Evolutionary conservation across 2,888 invertebrate species (phyloP), one percentile per base, ranked within the genome.

Genomic region (Macaria notata): DNA sequence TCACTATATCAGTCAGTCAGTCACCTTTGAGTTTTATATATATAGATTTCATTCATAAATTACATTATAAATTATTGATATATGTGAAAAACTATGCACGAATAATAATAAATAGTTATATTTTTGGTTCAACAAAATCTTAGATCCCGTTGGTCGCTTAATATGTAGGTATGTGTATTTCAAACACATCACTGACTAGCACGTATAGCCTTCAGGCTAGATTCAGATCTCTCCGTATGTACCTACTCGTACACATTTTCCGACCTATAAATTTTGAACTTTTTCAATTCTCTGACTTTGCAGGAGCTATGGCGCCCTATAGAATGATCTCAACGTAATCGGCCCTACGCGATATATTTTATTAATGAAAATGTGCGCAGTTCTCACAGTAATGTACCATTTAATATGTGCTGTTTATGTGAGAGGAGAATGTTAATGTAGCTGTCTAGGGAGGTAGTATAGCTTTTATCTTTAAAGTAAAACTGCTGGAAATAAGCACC

Each of bases 301-400:
- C 76, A 71, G 61, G 72, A 78, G 77, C 71, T 71, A 76, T 80
- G 80, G 82, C 82, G 82, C 83, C 82, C 73, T 74, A 70, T 65
- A 71, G 73, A 70, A 73, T 69, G 71, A 68, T 73, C 73, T 75
- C 72, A 67, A 73, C 69, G 73, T 77, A 75, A 74, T 70, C 69
- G 71, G 48, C 59, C 63, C 66, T 71, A 84, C 81, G 81, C 75
- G 75, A 68, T 70, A 79, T 83, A 77, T 81, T 79, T 82, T 81
- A 79, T 79, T 78, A 74, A 81, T 79, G 64, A 63, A 62, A 59
- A 56, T 63, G 61, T 65, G 69, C 71, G 62, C 63, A 70, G 72
- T 79, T 80, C 79, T 71, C 81, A 82, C 58, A 64, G 56, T 63
- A 67, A 64, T 51, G 57, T 56, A 59, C 47, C 19, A 46, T 58